phyloP scores from a whole-genome alignment of 1,140 invertebrate genomes.

The Drosophila athabasca region DNA sequence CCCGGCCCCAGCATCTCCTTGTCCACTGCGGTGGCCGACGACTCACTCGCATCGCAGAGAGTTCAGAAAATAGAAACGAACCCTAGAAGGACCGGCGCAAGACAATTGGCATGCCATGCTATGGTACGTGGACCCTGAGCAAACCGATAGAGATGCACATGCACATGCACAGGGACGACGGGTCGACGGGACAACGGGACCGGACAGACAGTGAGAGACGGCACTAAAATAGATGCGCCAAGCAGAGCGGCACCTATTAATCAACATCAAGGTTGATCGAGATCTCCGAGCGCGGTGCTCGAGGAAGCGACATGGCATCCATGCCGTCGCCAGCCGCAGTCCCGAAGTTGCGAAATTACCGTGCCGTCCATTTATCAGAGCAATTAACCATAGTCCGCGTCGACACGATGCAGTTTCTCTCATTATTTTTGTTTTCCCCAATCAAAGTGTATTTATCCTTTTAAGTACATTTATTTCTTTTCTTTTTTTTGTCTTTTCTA shows the following conservation, averaged over 20 bases:
- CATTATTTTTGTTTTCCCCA: constrained; percentile 36
- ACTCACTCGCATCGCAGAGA: constrained; percentile 45
- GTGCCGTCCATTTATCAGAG: constrained; percentile 65
- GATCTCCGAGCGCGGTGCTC: constrained; percentile 66
- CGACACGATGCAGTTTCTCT: constrained; percentile 17
- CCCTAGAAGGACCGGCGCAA: constrained; percentile 81
- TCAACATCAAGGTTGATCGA: constrained; percentile 82
- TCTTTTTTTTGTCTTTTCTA: constrained; percentile 31
- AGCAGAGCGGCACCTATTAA: constrained; percentile 74
- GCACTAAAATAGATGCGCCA: constrained; percentile 66
- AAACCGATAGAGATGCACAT: background rate
- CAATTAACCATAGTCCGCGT: constrained; percentile 66
- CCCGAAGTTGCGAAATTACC: constrained; percentile 70
- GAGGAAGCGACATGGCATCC: constrained; percentile 62
- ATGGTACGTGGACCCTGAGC: constrained; percentile 17
- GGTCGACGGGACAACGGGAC: background rate
- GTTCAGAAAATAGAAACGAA: constrained; percentile 86
- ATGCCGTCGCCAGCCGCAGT: constrained; percentile 5
- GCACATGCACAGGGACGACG: constrained; percentile 21
- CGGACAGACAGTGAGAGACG: constrained; percentile 52
- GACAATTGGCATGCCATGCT: constrained; percentile 63
- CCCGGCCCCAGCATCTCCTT: constrained; percentile 3
- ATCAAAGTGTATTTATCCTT: constrained; percentile 68
- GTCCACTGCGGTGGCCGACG: constrained; percentile 31
- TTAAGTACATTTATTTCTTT: constrained; percentile 57